Evolutionary conservation across 1,140 invertebrate species (phyloP).

Genomic region (Scaptomyza graminum): DNA sequence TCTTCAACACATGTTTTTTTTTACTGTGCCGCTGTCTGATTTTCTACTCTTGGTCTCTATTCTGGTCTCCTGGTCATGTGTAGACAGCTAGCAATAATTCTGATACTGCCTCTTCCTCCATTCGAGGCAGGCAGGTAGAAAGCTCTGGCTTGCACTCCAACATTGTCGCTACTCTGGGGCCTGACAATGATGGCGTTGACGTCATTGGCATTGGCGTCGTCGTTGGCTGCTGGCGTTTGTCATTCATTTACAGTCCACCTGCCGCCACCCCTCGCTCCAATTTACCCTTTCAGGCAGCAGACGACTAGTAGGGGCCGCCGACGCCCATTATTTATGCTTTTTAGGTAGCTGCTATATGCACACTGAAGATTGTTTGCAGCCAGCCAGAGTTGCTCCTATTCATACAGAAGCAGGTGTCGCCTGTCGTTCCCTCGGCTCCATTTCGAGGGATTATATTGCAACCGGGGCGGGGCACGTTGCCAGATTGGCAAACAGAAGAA

Average conservation of each 20-base stretch:
- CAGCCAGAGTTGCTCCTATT: not conserved
- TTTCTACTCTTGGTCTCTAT: constrained; percentile 12
- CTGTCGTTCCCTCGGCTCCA: constrained; percentile 10
- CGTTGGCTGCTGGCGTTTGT: constrained; percentile 63
- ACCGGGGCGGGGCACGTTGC: constrained; percentile 15
- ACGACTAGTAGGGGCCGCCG: not conserved
- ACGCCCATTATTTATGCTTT: constrained; percentile 76
- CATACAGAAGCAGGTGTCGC: constrained; percentile 9
- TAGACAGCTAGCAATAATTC: constrained; percentile 77
- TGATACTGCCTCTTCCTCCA: constrained; percentile 53
- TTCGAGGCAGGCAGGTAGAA: constrained; percentile 36
- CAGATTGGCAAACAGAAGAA: constrained; percentile 46
- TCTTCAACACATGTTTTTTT: not conserved
- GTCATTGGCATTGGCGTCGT: constrained; percentile 70
- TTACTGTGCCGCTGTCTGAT: constrained; percentile 4
- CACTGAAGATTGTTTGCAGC: constrained; percentile 40
- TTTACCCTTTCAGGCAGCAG: not conserved
- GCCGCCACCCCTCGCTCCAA: not conserved
- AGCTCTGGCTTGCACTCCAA: constrained; percentile 44
- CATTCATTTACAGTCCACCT: constrained; percentile 55
- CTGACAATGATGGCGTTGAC: constrained; percentile 77
- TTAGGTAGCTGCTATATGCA: constrained; percentile 49
- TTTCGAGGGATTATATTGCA: constrained; percentile 3
- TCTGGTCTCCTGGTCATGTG: constrained; percentile 56
- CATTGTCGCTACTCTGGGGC: constrained; percentile 38